These are phyloP conservation scores for Callyntrura guangdongensis DNA, from an alignment of 2,888 invertebrate genomes.

Conservation along the genomic window DNA sequence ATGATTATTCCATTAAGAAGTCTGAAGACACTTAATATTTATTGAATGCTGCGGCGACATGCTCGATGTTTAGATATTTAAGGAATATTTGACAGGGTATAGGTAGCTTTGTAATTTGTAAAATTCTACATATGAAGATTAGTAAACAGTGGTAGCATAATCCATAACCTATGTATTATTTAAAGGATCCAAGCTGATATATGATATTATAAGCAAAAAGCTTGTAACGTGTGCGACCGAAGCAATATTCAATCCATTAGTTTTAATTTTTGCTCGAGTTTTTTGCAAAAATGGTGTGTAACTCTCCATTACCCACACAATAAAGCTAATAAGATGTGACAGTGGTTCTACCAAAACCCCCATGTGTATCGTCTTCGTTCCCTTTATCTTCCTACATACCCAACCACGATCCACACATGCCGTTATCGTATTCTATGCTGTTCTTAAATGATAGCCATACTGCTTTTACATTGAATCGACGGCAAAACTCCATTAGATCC, in stretches of 20 bases:
- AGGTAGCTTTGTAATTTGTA: no score
- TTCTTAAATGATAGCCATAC: not conserved
- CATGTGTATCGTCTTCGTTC: constrained; percentile 62
- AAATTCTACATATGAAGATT: no score
- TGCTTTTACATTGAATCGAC: not conserved
- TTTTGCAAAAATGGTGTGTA: constrained; percentile 74
- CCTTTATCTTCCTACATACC: constrained; percentile 7
- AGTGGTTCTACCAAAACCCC: constrained; percentile 66
- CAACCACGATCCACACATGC: no score
- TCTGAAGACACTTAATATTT: no score
- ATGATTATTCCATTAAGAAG: no score
- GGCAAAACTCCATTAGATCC: not conserved
- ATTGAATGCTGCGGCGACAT: no score
- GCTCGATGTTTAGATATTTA: no score
- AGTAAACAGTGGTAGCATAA: no score
- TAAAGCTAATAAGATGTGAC: constrained; percentile 80
- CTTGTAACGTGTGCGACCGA: not conserved
- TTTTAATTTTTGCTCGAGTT: constrained; percentile 59
- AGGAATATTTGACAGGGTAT: no score
- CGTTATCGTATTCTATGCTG: no score
- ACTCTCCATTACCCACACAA: constrained; percentile 76
- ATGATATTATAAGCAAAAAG: not conserved
- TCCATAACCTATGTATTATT: no score
- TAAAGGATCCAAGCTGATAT: not conserved
- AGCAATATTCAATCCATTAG: constrained; percentile 37